Conservation (phyloP, 2,113 vertebrate genomes). For the Anhinga anhinga region DNA sequence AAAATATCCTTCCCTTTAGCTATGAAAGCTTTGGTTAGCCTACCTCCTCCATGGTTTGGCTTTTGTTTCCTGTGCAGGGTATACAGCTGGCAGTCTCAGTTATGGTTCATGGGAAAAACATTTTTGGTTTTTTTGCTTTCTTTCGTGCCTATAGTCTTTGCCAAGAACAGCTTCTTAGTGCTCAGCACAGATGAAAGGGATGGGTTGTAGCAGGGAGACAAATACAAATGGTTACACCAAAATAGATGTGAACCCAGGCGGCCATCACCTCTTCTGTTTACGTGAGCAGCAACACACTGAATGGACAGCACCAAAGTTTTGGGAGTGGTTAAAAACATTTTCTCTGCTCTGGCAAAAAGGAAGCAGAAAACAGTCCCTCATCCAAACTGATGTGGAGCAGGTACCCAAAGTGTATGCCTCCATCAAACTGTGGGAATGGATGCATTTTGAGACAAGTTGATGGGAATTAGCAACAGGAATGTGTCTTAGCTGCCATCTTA, state of each 20-base stretch:
- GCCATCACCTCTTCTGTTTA: neutral
- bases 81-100: neutral
- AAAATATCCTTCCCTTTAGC: neutral
- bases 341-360: neutral
- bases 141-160: neutral
- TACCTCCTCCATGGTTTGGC: neutral
- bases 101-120: neutral
- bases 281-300: neutral
- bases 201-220: neutral
- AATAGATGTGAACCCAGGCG: neutral
- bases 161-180: neutral
- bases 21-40: accelerated
- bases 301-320: neutral
- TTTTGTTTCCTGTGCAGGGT: neutral
- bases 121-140: neutral
- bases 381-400: neutral
- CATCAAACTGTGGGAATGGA: neutral
- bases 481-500: neutral
- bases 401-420: neutral
- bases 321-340: neutral
- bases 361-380: neutral
- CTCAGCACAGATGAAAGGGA: neutral
- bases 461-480: neutral
- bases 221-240: neutral
- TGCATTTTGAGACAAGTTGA: neutral